Evolutionary conservation across 2,888 invertebrate species (phyloP), one percentile per base, ranked within the genome.

Genomic region (Ectobius pallidus): DNA sequence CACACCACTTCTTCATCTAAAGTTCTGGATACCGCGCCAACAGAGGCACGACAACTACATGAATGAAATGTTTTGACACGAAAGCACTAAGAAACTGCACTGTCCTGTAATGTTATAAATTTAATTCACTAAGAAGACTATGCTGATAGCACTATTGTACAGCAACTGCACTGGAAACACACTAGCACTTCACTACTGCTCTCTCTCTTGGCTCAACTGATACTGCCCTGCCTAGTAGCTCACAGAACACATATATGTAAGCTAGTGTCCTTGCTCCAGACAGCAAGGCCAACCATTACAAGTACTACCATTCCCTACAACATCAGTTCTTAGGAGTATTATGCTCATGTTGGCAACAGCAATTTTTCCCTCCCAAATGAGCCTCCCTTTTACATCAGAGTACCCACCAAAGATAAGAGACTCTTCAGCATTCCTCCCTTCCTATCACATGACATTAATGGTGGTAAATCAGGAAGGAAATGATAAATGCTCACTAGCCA

Each of bases 1-100:
- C 63, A 72, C 72, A 67, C 16, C 11, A 65, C 55, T 18, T 30
- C 70, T 32, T 46, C 65, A 65, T 65, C 65, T 46, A 65, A 34
- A 34, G 25, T 27, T 32, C 16, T 30, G 3, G 30, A 58, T 4
- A 52, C 39, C 7, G 25, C 25, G 11, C 52, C 7, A 22, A 52
- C 25, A 6, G 16, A 6, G 32, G 30, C 27, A 58, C n/a, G 27
- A 2, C 25, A 58, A 58, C n/a, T 58, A 58, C 32, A 58, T 58
- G 14, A 58, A 58, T 16, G 2, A 32, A 30, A 30, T 16, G 16
- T 30, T n/a, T 7, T 16, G 58, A 58, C 22, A 55, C 55, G 14
- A 16, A 25, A 11, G 58, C 32, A 58, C 58, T 16, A 16, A 30
- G 16, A 46, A 20, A 18, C 14, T n/a, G n/a, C 46, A 46, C 46